Base-by-base conservation (phyloP, 1,140 invertebrate genomes). In the Formica exsecta region DNA sequence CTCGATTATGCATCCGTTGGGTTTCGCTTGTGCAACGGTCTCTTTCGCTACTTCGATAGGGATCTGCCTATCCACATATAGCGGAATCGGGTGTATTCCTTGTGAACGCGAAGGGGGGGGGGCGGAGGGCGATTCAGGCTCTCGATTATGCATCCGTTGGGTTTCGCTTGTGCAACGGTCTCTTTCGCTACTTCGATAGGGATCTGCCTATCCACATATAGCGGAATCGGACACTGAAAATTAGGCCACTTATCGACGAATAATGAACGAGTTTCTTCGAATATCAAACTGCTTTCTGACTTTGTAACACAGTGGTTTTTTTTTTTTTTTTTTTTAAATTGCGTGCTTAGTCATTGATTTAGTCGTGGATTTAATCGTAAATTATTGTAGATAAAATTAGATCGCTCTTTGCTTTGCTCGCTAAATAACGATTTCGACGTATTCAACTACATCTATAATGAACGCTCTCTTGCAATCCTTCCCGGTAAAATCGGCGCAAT, bases 1-100 rank as follows among this genome's bases (percentile, higher is more conserved):
- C 85, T 75, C 88, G 48, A 89, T 90, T 91, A 92, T 91, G 86
- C 91, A 92, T 92, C 91, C 91, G 89, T 91, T 51, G 25, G 32
- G 32, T 70, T 62, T 32, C 75, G 36, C 76, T 73, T 76, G 84
- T 93, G 88, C 86, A 29, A 71, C 32, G 87, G 87, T 19, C 38
- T 29, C 32, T 83, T n/a, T 22, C 51, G 22, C n/a, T 57, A 57
- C 13, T 38, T 44, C 38, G 62, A 89, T 75, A 77, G 9, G 57
- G 29, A 7, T 80, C 44, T 16, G 44, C 22, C 38, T 36, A 13
- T n/a, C 8, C 11, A 29, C 16, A n/a, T 44, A 44, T 32, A 32
- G 19, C 38, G 11, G 38, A 38, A 61, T 38, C 65, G 68, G 3
- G n/a, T n/a, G n/a, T n/a, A n/a, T n/a, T n/a, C n/a, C n/a, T n/a